Conservation (phyloP, 2,113 vertebrate species). For the Oncorhynchus masou region DNA sequence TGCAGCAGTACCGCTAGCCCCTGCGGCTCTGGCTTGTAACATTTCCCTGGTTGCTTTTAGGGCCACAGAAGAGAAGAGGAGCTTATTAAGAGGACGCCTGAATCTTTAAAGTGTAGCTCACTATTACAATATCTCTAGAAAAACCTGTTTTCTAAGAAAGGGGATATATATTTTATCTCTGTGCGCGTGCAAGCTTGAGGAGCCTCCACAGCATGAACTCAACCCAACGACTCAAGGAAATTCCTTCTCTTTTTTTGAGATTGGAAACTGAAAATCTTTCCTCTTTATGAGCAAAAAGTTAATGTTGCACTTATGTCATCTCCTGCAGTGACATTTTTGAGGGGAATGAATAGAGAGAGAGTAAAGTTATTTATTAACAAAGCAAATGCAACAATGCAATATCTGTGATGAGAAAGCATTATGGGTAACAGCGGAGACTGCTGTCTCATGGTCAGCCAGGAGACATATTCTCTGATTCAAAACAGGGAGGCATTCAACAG, state of each 20-base stretch:
- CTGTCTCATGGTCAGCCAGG: no score
- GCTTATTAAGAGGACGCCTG: conserved; percentile 52
- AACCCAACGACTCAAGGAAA: background rate
- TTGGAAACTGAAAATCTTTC: background rate
- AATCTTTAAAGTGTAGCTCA: conserved; percentile 51
- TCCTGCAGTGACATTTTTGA: background rate
- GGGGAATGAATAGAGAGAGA: background rate
- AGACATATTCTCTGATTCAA: no score
- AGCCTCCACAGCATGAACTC: background rate
- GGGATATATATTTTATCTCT: background rate
- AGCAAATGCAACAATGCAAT: background rate
- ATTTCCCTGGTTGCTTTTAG: conserved; percentile 60
- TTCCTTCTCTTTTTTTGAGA: no score
- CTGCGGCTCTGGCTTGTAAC: conserved; percentile 48
- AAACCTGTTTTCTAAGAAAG: conserved; percentile 8
- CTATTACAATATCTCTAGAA: conserved; percentile 14
- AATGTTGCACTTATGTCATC: background rate
- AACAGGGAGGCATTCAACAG: no score
- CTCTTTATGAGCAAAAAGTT: background rate
- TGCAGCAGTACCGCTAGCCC: conserved; percentile 46
- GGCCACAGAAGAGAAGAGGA: conserved; percentile 33
- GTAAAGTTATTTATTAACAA: background rate
- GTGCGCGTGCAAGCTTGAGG: background rate
- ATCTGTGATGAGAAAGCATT: no score
- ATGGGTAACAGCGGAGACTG: no score